Base-by-base conservation (phyloP, 2,888 invertebrate genomes). In the Pycnomerus fuliginosus region DNA sequence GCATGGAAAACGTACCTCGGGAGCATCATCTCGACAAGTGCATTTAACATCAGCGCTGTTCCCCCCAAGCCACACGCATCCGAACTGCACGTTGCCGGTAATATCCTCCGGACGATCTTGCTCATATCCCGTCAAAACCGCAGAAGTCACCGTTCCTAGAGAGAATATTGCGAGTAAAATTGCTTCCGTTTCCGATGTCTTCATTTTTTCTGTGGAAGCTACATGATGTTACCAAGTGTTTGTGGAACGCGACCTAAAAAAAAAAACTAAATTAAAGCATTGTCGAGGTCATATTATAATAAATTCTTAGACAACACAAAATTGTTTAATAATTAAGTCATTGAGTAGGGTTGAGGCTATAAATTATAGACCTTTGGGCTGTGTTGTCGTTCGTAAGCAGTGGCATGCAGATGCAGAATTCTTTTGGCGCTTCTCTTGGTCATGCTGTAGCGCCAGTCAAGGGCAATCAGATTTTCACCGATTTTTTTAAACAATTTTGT, bases 11-110 rank as follows among this genome's bases (percentile, higher is more conserved):
- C n/a, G n/a, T n/a, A n/a, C n/a, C n/a, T n/a, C n/a, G n/a, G n/a
- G n/a, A 20, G 20, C 64, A 36, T 59, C 60, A 14, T 55, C 45
- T 10, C 56, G 44, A 43, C 71, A 71, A 33, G 56, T 56, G 44
- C 71, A 72, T 15, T 40, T 46, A 30, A 70, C 45, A 27, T 50
- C 60, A 11, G 52, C 54, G 35, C 44, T 51, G 13, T 57, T 62
- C 8, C 70, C 70, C 14, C 71, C 71, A 28, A 53, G 48, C 70
- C 70, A 70, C 17, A 52, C 46, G 44, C 72, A 72, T 12, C 68
- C 67, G 47, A 62, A 70, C 38, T 62, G 56, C 39, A 49, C 52
- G 27, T 60, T 56, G 17, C 56, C 56, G 2, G 68, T 67, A 39
- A 70, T 61, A 41, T 64, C 62, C n/a, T 40, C 30, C 20, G n/a